Evolutionary conservation across 92 coral and sea anemone species (phyloP), one percentile per base, ranked within the genome.

Genomic region (Porites divaricata): DNA sequence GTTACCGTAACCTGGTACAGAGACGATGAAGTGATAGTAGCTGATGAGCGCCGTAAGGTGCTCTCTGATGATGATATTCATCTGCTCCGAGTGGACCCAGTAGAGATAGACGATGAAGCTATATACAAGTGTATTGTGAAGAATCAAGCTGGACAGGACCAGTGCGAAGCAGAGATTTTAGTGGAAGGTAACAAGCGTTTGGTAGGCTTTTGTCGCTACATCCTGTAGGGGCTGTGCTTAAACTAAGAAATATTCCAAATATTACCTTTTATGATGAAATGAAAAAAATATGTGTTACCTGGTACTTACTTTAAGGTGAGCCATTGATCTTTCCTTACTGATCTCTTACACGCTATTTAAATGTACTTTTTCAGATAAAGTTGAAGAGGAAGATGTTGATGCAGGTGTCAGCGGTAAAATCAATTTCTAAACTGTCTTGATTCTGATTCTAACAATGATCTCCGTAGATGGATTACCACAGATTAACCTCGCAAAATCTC

Each of bases 121-220:
- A 88, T 88, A 76, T 94, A 91, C 85, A 86, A 89, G 74, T 92
- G 92, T 28, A 91, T 96, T 62, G 99, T 98, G 11, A 93, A 92
- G 74, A 96, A 96, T 83, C 84, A 80, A 35, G 94, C 83, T 59
- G 99, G 99, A 6, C 72, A 83, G 64, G 98, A 86, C 26, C 88
- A 75, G 59, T 89, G 94, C 67, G 95, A 89, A 50, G 98, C 98
- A 12, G 88, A 91, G 82, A 89, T 94, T 63, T 79, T 94, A 59
- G 95, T 94, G 8, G 93, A 94, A 89, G 98, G 98, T 94, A 87
- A 21, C 24, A 71, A 8, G 17, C 15, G 48, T 71, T 50, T 45
- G 28, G 8, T 8, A 72, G 6, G 20, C 23, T 21, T 22, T 28
- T 22, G 63, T 0, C 57, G 4, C 45, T 35, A 35, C 45, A 35